Evolutionary conservation across 2,797 vertebrate genomes (phyloP).

Genomic region (Molossus alvarezi): DNA sequence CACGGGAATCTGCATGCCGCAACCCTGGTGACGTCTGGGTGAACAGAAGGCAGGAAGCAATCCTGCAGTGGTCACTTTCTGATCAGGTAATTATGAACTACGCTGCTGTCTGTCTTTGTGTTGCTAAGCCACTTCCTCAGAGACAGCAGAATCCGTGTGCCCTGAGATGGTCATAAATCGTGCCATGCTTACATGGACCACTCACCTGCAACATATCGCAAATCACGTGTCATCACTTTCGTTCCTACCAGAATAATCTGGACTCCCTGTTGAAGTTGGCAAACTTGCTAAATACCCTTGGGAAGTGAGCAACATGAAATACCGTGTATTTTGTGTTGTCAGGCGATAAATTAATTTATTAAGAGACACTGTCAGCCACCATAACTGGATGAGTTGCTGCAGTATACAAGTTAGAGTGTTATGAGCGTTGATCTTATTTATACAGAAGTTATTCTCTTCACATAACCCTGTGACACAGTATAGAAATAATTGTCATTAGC

Average conservation of each 20-base stretch:
- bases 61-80: constrained; percentile 55
- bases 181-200: constrained; percentile 18
- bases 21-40: constrained; percentile 53
- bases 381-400: constrained; percentile 60
- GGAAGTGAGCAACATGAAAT: constrained; percentile 73
- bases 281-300: constrained; percentile 72
- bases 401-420: constrained; percentile 67
- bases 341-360: constrained; percentile 79
- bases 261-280: constrained; percentile 69
- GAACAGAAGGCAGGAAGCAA: constrained; percentile 44
- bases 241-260: constrained; percentile 74
- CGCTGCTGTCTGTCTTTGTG: constrained; percentile 81
- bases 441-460: constrained; percentile 83
- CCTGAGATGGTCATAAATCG: constrained; percentile 77
- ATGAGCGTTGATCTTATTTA: constrained; percentile 84
- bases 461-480: constrained; percentile 76
- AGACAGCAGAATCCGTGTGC: constrained; percentile 37
- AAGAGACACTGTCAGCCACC: constrained; percentile 71
- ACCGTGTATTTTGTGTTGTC: constrained; percentile 28
- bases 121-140: constrained; percentile 66
- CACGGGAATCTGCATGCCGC: background rate
- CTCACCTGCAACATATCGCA: background rate
- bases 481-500: constrained; percentile 85
- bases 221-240: constrained; percentile 70
- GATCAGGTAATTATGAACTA: constrained; percentile 75